These are phyloP conservation scores for Agapetus fuscipes DNA, from an alignment of 2,888 invertebrate species.

Conservation along the genomic window DNA sequence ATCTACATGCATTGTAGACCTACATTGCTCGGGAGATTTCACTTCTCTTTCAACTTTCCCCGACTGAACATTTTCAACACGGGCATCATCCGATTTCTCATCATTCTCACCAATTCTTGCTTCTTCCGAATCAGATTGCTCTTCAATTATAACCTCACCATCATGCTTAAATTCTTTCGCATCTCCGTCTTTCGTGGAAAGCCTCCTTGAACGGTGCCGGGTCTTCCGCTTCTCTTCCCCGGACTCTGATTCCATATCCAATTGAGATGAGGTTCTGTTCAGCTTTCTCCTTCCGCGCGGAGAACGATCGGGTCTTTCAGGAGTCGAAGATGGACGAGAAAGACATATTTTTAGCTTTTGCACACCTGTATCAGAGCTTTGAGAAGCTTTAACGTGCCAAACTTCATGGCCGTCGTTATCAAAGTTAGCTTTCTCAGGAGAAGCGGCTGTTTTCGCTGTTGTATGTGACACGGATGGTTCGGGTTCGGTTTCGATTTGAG, in stretches of 20 bases:
- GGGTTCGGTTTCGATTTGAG: slow-evolving; percentile 22
- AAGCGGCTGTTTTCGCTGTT: too few species aligned
- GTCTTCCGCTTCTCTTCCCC: slow-evolving; percentile 38
- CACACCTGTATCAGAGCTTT: slow-evolving; percentile 43
- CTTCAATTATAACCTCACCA: too few species aligned
- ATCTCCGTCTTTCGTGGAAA: slow-evolving; percentile 9
- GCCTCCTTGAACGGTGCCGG: slow-evolving; percentile 15
- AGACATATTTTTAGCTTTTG: slow-evolving; percentile 55
- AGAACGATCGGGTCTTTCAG: slow-evolving; percentile 42
- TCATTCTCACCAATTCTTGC: too few species aligned
- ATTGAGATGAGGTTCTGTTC: slow-evolving; percentile 40
- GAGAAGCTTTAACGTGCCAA: slow-evolving; percentile 46
- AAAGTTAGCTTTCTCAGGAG: slow-evolving; percentile 5
- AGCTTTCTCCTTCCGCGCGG: slow-evolving; percentile 44
- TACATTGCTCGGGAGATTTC: too few species aligned
- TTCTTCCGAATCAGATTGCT: too few species aligned
- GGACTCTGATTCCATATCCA: slow-evolving; percentile 39
- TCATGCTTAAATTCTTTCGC: background rate
- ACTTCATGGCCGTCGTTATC: slow-evolving; percentile 33
- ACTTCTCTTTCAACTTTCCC: too few species aligned
- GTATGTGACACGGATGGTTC: background rate
- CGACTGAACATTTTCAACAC: too few species aligned
- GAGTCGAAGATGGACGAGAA: slow-evolving; percentile 46
- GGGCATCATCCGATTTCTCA: too few species aligned
- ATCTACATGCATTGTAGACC: too few species aligned